Evolutionary conservation across 2,797 vertebrate genomes (phyloP).

Genomic region (Oryzias sinensis): DNA sequence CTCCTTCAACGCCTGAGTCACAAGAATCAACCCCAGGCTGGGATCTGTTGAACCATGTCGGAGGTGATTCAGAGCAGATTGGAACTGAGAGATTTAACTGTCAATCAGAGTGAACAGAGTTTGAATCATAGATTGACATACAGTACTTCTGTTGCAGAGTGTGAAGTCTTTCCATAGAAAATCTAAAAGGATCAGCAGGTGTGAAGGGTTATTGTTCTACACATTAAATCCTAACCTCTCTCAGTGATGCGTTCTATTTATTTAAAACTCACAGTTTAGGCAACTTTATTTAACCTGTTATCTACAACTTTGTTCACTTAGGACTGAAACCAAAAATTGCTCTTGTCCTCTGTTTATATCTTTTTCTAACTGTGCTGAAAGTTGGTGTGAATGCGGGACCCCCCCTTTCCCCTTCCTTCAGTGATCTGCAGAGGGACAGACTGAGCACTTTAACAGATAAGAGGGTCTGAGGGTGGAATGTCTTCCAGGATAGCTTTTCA

Average conservation of each 20-base stretch:
- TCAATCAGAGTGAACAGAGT: conserved; percentile 60
- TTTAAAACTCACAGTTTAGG: conserved; percentile 47
- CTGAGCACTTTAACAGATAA: conserved; percentile 60
- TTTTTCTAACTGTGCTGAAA: conserved; percentile 21
- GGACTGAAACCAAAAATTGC: conserved; percentile 64
- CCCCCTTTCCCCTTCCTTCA: conserved; percentile 5
- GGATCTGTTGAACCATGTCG: conserved; percentile 37
- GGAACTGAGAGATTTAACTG: conserved; percentile 50
- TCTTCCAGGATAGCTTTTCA: conserved; percentile 69
- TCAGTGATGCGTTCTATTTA: conserved; percentile 59
- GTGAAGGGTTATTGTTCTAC: conserved; percentile 50
- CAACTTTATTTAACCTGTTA: conserved; percentile 48
- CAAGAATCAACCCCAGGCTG: conserved; percentile 6
- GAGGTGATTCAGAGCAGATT: conserved; percentile 48
- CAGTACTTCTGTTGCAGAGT: conserved; percentile 52
- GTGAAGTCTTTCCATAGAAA: conserved; percentile 58
- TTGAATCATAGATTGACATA: conserved; percentile 32
- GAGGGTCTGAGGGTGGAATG: conserved; percentile 44
- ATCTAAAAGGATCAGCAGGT: conserved; percentile 41
- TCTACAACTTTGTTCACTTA: conserved; percentile 39
- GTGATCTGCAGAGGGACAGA: conserved; percentile 32
- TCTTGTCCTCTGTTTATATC: conserved; percentile 37
- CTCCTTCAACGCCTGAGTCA: conserved; percentile 61
- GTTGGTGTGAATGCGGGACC: conserved; percentile 29
- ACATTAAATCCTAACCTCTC: conserved; percentile 61